Evolutionary conservation across 2,888 invertebrate genomes (phyloP).

Genomic region (Hypselothyrea guttata): DNA sequence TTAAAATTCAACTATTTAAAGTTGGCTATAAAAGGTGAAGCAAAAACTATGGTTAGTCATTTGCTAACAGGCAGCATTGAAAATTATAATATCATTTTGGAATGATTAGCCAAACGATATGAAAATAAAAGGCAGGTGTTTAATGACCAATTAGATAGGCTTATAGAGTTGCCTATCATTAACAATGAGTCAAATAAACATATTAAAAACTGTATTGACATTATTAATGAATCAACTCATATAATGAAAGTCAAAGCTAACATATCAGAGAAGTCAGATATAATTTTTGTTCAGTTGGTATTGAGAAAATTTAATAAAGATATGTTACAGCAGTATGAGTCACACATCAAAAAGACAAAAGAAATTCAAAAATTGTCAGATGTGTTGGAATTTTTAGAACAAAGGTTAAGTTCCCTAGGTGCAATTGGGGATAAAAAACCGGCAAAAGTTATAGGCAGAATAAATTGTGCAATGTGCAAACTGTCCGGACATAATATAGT

Average conservation of each 20-base stretch:
- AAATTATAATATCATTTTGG: background rate
- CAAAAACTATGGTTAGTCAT: constrained; percentile 2
- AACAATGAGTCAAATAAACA: background rate
- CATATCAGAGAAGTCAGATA: background rate
- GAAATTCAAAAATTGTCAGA: background rate
- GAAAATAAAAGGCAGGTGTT: constrained; percentile 4
- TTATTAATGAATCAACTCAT: constrained; percentile 1
- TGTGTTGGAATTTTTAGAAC: background rate
- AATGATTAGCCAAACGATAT: constrained; percentile 3
- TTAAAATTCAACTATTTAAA: constrained; percentile 11
- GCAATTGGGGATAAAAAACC: background rate
- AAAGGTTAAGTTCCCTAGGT: background rate
- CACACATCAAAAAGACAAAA: background rate
- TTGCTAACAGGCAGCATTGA: background rate
- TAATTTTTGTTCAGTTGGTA: constrained; percentile 4
- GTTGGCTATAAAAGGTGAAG: constrained; percentile 8
- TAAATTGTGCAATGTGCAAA: background rate
- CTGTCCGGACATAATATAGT: background rate
- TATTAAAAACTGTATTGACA: constrained; percentile 2
- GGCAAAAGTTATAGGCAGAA: background rate
- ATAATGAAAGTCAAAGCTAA: background rate
- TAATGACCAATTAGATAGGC: background rate
- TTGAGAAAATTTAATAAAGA: constrained; percentile 3
- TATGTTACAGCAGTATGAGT: background rate
- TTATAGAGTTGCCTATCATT: background rate